phyloP scores from a whole-genome alignment of 2,113 vertebrate genomes.

The Sebastes fasciatus region DNA sequence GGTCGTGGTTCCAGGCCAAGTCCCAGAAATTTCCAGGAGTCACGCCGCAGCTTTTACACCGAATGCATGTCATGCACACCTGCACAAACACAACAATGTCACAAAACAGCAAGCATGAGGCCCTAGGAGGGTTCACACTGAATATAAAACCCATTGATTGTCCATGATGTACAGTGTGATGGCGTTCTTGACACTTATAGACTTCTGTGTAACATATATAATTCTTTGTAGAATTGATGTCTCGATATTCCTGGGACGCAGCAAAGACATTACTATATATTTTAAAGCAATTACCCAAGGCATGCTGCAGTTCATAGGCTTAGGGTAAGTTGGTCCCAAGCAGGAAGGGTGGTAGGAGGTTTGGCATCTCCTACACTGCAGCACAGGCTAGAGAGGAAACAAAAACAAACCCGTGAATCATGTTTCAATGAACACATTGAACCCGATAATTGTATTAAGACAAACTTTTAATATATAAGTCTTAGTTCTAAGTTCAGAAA shows the following conservation, averaged over 20 bases:
- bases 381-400: conserved; percentile 83
- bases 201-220: not conserved
- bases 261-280: not conserved
- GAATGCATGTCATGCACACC: conserved; percentile 92
- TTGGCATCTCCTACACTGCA: conserved; percentile 91
- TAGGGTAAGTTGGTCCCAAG: conserved; percentile 91
- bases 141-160: not conserved
- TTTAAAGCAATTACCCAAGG: conserved; percentile 86
- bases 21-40: conserved; percentile 91
- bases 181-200: not conserved
- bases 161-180: not conserved
- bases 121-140: not conserved
- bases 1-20: conserved; percentile 87
- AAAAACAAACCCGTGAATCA: not conserved
- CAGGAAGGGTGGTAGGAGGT: conserved; percentile 91
- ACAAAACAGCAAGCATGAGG: not conserved
- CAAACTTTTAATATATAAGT: not conserved
- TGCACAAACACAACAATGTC: conserved; percentile 59
- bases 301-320: conserved; percentile 85
- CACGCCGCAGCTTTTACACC: conserved; percentile 93
- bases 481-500: not conserved
- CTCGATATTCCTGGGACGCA: not conserved
- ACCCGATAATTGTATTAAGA: not conserved
- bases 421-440: not conserved
- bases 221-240: not conserved